Evolutionary conservation across 2,113 vertebrate genomes (phyloP), one percentile per base, ranked within the genome.

Genomic region (Oceanodroma tethys): DNA sequence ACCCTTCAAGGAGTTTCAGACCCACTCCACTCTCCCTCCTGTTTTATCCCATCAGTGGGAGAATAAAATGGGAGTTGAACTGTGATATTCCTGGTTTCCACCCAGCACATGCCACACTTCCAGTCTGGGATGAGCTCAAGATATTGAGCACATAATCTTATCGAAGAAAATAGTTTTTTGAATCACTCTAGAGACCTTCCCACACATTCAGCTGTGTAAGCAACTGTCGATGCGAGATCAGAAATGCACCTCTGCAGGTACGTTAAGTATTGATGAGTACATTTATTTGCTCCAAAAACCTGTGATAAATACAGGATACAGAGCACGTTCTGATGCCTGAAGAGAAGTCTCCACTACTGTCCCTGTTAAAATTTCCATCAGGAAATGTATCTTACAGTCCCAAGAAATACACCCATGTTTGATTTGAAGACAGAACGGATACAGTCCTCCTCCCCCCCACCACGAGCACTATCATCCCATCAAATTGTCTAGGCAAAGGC

Each of bases 151-250:
- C 25, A 40, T 9, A 55, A 43, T 5, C 17, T 74, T 53, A 81
- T 0, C 1, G 4, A 65, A 45, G 29, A 62, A 60, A 65, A 83
- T 4, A 32, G 7, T 16, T 52, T 70, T 84, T 13, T n/a, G 0
- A 60, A 48, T 73, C 9, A 14, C 34, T 80, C 25, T 32, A 42
- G 48, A 85, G 40, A 72, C 5, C 14, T 48, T 81, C 7, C 34
- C 36, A 16, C 36, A 62, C 5, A 32, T 62, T 76, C 45, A 84
- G 14, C 48, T 68, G 62, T 22, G 50, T 47, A 63, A 70, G 40
- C 6, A 47, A 16, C 45, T 66, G 25, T 11, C 3, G 1, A 27
- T 84, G 32, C 19, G 55, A 78, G 72, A 48, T 25, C 38, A 88
- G 36, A 86, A 89, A 70, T 10, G 13, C 10, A 25, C 10, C 55